Evolutionary conservation across 2,797 vertebrate species (phyloP).

Genomic region (Sylvilagus floridanus): DNA sequence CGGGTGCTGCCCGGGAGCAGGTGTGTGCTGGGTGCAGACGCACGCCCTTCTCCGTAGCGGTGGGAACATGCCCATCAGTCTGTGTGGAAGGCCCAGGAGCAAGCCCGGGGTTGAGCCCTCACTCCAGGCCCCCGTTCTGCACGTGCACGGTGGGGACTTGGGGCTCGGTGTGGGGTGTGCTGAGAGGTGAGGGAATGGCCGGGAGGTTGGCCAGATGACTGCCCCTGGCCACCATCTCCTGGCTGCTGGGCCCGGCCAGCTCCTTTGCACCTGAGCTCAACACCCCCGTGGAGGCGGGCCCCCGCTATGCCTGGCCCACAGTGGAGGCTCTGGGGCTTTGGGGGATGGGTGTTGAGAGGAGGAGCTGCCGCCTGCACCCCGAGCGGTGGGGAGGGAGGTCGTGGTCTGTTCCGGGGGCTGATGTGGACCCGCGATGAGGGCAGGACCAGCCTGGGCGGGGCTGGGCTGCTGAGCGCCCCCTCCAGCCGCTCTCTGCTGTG

Average conservation of each 20-base stretch:
- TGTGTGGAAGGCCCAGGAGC: not conserved
- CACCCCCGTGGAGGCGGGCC: not conserved
- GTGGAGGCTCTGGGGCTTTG: too few relatives aligned
- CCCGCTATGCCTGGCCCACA: rapidly evolving
- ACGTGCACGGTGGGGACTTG: rapidly evolving
- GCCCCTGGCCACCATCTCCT: not conserved
- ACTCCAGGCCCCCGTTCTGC: not conserved
- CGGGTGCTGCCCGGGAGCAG: not conserved
- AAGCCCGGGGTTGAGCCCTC: not conserved
- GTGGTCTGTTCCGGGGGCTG: rapidly evolving
- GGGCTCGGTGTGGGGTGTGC: rapidly evolving
- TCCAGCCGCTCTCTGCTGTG: rapidly evolving
- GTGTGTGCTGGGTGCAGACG: not conserved
- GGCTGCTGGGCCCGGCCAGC: not conserved
- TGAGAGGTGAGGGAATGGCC: rapidly evolving
- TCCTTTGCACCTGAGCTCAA: not conserved
- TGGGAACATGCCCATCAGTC: rapidly evolving
- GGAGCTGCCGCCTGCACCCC: not conserved
- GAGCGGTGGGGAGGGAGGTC: not conserved
- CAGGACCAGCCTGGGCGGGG: not conserved
- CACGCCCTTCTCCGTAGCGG: rapidly evolving
- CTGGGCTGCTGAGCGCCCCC: rapidly evolving
- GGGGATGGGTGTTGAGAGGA: rapidly evolving
- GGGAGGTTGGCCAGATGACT: not conserved
- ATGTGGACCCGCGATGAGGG: too few relatives aligned